phyloP scores from a whole-genome alignment of 2,888 invertebrate species.

The Periphyllus acericola region DNA sequence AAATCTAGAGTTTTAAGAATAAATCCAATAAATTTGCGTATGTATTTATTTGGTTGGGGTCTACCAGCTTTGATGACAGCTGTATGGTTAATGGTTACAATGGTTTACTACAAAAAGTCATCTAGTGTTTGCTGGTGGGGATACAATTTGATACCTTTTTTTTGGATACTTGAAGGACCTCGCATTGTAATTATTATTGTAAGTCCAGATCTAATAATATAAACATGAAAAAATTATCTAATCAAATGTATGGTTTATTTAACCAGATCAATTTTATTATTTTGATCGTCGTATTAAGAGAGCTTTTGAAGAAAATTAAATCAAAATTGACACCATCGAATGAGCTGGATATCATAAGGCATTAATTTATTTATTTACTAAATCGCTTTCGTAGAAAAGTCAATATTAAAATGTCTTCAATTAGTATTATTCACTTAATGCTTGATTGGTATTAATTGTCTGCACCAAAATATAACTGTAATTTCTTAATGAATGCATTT shows the following conservation, averaged over 20 bases:
- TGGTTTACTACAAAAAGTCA: conserved; percentile 70
- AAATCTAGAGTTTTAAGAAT: conserved; percentile 58
- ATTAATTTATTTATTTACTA: background rate
- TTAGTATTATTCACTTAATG: background rate
- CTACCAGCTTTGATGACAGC: conserved; percentile 76
- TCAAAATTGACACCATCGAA: conserved; percentile 54
- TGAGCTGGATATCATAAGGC: conserved; percentile 56
- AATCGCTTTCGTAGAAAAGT: background rate
- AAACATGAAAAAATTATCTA: conserved; percentile 11
- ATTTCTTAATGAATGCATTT: background rate
- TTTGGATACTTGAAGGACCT: conserved; percentile 93
- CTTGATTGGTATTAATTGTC: background rate
- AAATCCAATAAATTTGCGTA: conserved; percentile 55
- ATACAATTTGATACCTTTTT: conserved; percentile 81
- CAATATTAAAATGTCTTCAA: background rate
- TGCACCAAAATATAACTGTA: background rate
- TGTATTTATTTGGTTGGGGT: conserved; percentile 75
- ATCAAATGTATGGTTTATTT: too few species aligned
- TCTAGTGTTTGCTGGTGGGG: conserved; percentile 80
- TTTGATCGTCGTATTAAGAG: conserved; percentile 51
- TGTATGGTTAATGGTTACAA: conserved; percentile 72
- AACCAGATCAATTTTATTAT: conserved; percentile 52
- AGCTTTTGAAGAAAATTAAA: conserved; percentile 55
- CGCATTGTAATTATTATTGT: conserved; percentile 83
- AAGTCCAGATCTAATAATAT: conserved; percentile 67